These are phyloP conservation scores for Drosophila bocki DNA, from an alignment of 1,140 invertebrate species.

Conservation along the genomic window DNA sequence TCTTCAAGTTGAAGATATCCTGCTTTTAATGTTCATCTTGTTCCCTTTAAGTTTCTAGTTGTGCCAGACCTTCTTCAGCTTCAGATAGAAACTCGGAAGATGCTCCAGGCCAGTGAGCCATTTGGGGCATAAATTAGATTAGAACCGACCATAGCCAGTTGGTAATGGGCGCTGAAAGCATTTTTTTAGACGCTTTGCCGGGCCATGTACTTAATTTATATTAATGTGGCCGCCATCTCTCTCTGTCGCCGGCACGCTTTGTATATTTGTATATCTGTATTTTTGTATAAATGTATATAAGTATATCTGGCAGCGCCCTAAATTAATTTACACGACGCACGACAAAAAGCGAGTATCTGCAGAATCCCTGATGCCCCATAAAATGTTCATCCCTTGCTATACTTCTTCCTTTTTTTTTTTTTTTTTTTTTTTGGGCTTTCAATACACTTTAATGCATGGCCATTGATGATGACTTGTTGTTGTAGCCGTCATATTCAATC, in stretches of 20 bases:
- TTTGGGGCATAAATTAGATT: constrained; percentile 76
- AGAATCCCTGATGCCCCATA: constrained; percentile 70
- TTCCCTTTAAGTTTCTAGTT: constrained; percentile 3
- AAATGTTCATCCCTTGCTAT: constrained; percentile 32
- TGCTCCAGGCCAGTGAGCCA: constrained; percentile 31
- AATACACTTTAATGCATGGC: constrained; percentile 21
- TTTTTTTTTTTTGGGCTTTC: constrained; percentile 6
- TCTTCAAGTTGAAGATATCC: neutral
- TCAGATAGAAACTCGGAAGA: neutral
- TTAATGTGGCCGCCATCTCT: constrained; percentile 65
- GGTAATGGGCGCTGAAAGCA: constrained; percentile 68
- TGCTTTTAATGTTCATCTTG: neutral
- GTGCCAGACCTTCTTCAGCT: constrained; percentile 8
- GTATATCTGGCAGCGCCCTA: constrained; percentile 34
- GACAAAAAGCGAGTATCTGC: constrained; percentile 41
- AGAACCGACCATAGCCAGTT: constrained; percentile 54
- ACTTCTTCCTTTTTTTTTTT: neutral
- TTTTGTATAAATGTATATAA: neutral
- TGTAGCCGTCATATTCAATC: constrained; percentile 67
- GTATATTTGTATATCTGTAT: constrained; percentile 13
- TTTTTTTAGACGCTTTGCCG: constrained; percentile 54
- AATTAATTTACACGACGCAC: constrained; percentile 73
- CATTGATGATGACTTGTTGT: constrained; percentile 37
- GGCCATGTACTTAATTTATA: constrained; percentile 76
- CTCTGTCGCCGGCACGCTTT: constrained; percentile 5